Evolutionary conservation across 1,140 invertebrate species (phyloP).

Genomic region (Anastrepha ludens): DNA sequence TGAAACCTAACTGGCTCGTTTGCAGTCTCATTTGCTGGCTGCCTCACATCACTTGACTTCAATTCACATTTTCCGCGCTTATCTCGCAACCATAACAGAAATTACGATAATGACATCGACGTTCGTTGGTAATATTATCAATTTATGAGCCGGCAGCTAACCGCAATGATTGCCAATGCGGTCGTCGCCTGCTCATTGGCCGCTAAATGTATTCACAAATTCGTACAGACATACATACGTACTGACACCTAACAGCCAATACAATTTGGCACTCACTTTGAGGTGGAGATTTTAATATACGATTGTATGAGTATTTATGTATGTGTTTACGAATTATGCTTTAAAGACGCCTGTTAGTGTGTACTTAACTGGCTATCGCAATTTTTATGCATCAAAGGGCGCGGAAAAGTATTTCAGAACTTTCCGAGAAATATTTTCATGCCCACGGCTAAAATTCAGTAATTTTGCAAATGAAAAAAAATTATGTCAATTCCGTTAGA

Average conservation of each 20-base stretch:
- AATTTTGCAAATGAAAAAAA: no score
- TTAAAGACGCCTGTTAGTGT: not conserved
- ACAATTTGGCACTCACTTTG: constrained; percentile 14
- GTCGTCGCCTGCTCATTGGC: not conserved
- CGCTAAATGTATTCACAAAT: not conserved
- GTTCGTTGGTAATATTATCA: not conserved
- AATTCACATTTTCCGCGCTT: not conserved
- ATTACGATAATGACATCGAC: constrained; percentile 16
- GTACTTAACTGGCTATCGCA: constrained; percentile 1
- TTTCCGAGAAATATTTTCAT: no score
- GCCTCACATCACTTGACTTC: no score
- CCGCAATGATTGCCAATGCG: not conserved
- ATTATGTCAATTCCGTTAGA: no score
- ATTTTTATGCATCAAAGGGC: not conserved
- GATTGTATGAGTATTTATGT: not conserved
- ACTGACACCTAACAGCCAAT: not conserved
- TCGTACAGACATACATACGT: not conserved
- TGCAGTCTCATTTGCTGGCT: no score
- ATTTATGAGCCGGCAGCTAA: not conserved
- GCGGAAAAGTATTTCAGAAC: no score
- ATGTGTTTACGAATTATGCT: not conserved
- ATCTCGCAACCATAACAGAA: constrained; percentile 4
- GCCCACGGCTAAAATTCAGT: no score
- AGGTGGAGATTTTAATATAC: not conserved
- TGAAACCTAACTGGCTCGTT: not conserved